Evolutionary conservation across 2,888 invertebrate species (phyloP).

Genomic region (Callyntrura guangdongensis): DNA sequence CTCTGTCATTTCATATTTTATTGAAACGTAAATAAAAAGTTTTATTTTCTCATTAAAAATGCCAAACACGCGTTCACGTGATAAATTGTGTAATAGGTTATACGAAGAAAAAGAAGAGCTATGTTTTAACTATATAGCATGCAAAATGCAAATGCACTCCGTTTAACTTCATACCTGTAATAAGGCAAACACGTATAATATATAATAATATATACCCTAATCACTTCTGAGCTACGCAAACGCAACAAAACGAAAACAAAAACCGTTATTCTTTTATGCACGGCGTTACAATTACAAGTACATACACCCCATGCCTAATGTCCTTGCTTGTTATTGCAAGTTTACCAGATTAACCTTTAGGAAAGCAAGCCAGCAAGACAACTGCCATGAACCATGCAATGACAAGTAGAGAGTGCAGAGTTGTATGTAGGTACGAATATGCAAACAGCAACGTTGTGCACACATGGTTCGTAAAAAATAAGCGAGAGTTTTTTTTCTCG

Average conservation of each 20-base stretch:
- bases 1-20: slow-evolving; percentile 12
- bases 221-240: no score
- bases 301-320: slow-evolving; percentile 11
- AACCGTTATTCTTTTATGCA: no score
- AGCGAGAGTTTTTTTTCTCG: neutral
- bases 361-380: neutral
- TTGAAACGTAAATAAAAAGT: slow-evolving; percentile 48
- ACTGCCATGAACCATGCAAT: neutral
- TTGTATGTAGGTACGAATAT: neutral
- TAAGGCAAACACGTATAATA: no score
- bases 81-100: slow-evolving; percentile 1
- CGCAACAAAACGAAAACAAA: no score
- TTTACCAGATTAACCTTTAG: slow-evolving; percentile 10
- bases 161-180: no score
- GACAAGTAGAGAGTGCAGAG: neutral
- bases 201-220: no score
- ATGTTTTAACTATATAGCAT: neutral
- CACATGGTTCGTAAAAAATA: no score
- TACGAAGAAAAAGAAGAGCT: neutral
- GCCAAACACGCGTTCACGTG: slow-evolving; percentile 42
- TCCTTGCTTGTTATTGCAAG: neutral
- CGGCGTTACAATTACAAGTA: no score
- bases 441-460: no score
- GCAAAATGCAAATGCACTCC: no score
- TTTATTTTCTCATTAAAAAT: slow-evolving; percentile 56